Evolutionary conservation across 2,113 vertebrate genomes (phyloP), one percentile per base, ranked within the genome.

Genomic region (Miniopterus natalensis): DNA sequence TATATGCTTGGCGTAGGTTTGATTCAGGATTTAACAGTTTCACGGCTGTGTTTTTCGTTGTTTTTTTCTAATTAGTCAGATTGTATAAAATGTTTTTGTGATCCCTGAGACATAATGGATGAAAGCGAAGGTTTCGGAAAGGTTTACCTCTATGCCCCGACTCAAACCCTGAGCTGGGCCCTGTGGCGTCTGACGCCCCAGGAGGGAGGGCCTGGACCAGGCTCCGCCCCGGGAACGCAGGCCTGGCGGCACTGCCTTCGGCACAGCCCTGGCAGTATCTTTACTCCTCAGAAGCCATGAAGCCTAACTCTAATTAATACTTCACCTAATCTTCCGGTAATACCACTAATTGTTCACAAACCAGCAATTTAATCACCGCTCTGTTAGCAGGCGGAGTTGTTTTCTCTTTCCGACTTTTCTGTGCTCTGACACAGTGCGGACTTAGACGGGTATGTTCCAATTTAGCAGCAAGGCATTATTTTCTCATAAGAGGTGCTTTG

Each of bases 391-490:
- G 95, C 5, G 0, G 97, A 94, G 90, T 95, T 98, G 98, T 95
- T 96, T 86, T 27, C 65, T 92, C 75, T 95, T 66, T 96, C 23
- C 71, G 61, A 83, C 95, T 9, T 95, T 70, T 97, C 94, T 97
- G 93, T 97, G 90, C 96, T 97, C 96, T 98, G 97, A 98, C 97
- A 98, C 92, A 95, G 65, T 96, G 90, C 80, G 31, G 98, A 98
- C 96, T 97, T 97, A 96, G 97, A 95, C 95, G 98, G 96, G 96
- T 96, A 71, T 96, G 97, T 98, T 97, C 97, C 98, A 96, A 93
- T 99, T 99, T 98, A 99, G 98, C 98, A 99, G 97, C 96, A 97
- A 97, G 98, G 98, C 98, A 98, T 98, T 98, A 98, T 98, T 99
- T 99, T 98, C 98, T 98, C 97, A 97, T 98, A 98, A 99, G 98